Evolutionary conservation across 2,113 vertebrate species (phyloP).

Genomic region (Dicerorhinus sumatrensis): DNA sequence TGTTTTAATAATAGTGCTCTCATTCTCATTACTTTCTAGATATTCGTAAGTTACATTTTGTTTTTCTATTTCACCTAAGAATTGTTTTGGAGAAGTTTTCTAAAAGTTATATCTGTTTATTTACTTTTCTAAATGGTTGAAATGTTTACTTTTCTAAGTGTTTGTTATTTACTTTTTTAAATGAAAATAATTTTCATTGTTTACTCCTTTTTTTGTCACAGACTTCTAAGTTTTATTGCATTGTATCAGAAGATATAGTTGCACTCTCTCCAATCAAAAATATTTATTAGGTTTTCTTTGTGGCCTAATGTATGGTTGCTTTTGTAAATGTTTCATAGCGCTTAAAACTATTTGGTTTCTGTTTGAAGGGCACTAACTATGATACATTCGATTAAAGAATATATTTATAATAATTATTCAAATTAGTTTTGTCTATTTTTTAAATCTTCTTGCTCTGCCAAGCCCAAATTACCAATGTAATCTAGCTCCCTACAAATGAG

Average conservation of each 20-base stretch:
- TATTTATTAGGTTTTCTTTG: not conserved
- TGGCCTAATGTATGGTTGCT: not conserved
- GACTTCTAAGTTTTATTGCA: not conserved
- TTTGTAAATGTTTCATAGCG: constrained; percentile 41
- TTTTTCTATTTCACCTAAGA: not conserved
- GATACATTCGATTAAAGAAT: not conserved
- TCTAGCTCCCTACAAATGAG: not conserved
- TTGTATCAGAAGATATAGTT: not conserved
- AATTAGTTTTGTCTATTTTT: not conserved
- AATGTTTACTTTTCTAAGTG: not conserved
- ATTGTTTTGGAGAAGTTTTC: not conserved
- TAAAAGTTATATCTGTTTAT: not conserved
- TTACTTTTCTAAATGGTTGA: not conserved
- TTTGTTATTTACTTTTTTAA: not conserved
- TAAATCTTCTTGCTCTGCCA: not conserved
- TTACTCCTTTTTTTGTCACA: not conserved
- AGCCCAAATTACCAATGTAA: not conserved
- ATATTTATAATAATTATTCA: not conserved
- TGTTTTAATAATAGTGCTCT: not conserved
- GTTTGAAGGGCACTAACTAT: not conserved
- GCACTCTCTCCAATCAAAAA: not conserved
- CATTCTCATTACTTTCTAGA: not conserved
- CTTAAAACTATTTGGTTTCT: not conserved
- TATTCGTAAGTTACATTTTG: not conserved
- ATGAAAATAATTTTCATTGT: not conserved